Evolutionary conservation across 2,888 invertebrate genomes (phyloP).

Genomic region (Adineta ricciae): DNA sequence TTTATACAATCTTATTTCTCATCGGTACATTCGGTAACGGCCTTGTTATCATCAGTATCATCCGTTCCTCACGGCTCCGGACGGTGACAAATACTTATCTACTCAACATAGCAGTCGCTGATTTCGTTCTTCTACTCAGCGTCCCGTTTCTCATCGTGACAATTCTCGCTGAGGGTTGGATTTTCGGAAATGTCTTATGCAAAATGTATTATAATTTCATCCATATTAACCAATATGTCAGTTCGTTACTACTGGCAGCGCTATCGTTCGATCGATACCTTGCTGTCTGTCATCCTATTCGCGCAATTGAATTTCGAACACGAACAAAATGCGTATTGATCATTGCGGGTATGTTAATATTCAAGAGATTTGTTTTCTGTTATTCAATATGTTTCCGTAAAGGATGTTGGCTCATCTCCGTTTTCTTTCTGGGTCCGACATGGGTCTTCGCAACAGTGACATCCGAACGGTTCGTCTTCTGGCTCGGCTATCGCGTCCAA

Average conservation of each 20-base stretch:
- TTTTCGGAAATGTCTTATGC: slow-evolving; percentile 17
- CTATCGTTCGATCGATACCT: slow-evolving; percentile 20
- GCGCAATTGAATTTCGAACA: slow-evolving; percentile 3
- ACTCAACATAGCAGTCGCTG: background rate
- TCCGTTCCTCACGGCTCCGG: background rate
- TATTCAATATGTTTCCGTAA: background rate
- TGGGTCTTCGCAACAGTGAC: background rate
- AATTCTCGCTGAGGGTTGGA: background rate
- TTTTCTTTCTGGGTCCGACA: background rate
- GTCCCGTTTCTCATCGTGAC: background rate
- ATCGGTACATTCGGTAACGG: background rate
- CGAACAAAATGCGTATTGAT: background rate
- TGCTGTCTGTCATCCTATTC: slow-evolving; percentile 12
- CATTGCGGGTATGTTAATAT: background rate
- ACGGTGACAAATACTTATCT: slow-evolving; percentile 7
- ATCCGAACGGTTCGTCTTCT: background rate
- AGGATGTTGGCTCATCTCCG: background rate
- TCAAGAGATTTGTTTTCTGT: no score
- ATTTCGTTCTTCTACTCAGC: background rate
- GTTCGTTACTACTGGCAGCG: background rate
- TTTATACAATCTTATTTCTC: background rate
- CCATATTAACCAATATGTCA: slow-evolving; percentile 8
- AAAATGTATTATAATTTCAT: slow-evolving; percentile 22
- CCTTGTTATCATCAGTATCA: background rate
- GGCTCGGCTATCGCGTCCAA: background rate